These are phyloP conservation scores for Myotis yumanensis DNA, from an alignment of 2,113 vertebrate species.

Conservation along the genomic window DNA sequence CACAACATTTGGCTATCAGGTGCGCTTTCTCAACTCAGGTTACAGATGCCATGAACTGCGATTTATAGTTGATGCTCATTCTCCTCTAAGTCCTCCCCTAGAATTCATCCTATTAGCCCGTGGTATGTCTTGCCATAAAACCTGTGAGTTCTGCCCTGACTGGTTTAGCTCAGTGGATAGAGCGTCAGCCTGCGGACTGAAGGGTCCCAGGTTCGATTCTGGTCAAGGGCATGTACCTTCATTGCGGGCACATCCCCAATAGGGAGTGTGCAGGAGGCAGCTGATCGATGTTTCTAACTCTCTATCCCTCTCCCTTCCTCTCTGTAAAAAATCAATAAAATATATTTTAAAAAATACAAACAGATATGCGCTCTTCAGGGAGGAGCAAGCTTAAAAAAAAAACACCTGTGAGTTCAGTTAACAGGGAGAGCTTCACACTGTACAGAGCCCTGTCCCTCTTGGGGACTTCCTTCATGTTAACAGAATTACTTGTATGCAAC, in stretches of 20 bases:
- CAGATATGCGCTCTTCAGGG: too few relatives aligned
- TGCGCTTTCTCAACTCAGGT: not conserved
- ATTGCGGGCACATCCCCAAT: too few relatives aligned
- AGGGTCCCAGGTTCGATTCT: too few relatives aligned
- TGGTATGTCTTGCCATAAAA: not conserved
- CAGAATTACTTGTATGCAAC: not conserved
- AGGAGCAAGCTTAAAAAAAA: too few relatives aligned
- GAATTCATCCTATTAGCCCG: not conserved
- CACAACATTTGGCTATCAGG: not conserved
- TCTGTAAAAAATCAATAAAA: too few relatives aligned
- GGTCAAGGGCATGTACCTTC: too few relatives aligned
- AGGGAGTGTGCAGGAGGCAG: too few relatives aligned
- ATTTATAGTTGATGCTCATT: not conserved
- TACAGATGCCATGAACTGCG: not conserved
- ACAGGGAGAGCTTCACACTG: not conserved
- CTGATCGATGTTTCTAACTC: too few relatives aligned
- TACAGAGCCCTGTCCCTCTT: not conserved
- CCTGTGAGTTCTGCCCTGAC: not conserved
- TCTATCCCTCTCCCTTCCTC: too few relatives aligned
- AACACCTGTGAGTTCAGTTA: not conserved
- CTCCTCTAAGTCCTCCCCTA: not conserved
- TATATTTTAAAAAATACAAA: too few relatives aligned
- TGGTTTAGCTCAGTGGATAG: too few relatives aligned
- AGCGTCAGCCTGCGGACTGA: too few relatives aligned
- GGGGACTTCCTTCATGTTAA: not conserved